Evolutionary conservation across 2,888 invertebrate genomes (phyloP).

Genomic region (Lycia hirtaria): DNA sequence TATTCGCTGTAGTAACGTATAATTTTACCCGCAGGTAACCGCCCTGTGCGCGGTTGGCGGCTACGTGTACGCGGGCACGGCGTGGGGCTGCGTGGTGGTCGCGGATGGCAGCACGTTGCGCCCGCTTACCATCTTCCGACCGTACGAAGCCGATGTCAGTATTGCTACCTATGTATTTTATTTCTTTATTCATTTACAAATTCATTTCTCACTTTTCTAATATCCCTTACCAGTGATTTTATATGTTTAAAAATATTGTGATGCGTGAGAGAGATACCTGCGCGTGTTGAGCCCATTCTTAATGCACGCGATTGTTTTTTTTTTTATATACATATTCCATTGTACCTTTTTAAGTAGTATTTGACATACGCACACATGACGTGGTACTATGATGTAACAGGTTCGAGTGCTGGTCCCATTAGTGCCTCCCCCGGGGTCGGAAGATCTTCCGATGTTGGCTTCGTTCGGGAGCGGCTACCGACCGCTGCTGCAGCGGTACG

Average conservation of each 20-base stretch:
- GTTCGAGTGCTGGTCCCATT: constrained; percentile 88
- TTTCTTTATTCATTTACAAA: no score
- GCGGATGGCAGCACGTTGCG: constrained; percentile 92
- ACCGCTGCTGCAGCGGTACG: constrained; percentile 85
- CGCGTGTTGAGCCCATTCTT: no score
- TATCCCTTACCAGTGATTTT: no score
- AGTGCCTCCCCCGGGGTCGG: constrained; percentile 57
- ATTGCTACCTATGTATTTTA: no score
- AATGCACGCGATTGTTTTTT: no score
- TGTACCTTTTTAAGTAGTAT: no score
- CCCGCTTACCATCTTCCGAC: constrained; percentile 96
- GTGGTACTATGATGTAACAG: constrained; percentile 54
- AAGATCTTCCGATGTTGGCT: constrained; percentile 85
- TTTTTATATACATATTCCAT: no score
- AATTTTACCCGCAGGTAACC: constrained; percentile 88
- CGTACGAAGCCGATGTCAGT: constrained; percentile 93
- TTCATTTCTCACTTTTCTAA: no score
- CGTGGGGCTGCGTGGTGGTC: constrained; percentile 97
- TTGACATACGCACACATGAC: no score
- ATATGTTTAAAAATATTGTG: no score
- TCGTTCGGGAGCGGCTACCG: constrained; percentile 95
- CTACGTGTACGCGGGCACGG: constrained; percentile 95
- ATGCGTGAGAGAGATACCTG: no score
- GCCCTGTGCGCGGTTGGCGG: constrained; percentile 87
- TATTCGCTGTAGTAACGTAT: no score